Percentiles rank a stretch among this genome's conserved stretches.
Conservation (phyloP, 2,113 vertebrate genomes). For the Carlito syrichta region DNA sequence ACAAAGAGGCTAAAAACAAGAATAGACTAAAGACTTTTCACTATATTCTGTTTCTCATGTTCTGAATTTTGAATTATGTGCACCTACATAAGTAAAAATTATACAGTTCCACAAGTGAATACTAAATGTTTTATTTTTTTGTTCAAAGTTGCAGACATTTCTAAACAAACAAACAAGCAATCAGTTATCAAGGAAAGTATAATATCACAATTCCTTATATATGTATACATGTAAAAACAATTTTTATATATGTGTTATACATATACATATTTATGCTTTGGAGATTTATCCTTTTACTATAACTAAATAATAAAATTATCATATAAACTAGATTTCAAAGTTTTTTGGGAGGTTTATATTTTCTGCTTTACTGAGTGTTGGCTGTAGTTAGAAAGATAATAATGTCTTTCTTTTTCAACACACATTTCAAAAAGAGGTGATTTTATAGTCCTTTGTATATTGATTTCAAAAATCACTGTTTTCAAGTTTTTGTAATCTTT, state of each 20-base stretch:
- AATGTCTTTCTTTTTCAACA: background rate
- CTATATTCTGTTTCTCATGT: background rate
- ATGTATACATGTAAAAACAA: background rate
- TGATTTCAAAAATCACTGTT: background rate
- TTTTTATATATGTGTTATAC: background rate
- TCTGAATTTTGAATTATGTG: background rate
- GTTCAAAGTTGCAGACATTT: background rate
- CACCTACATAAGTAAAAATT: background rate
- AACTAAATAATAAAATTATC: slow-evolving; percentile 2
- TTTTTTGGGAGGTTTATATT: background rate
- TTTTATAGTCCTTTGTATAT: background rate
- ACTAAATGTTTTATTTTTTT: slow-evolving; percentile 58
- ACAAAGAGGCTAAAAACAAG: background rate
- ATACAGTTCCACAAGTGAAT: background rate
- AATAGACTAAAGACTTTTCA: background rate
- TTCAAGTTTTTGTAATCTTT: slow-evolving; percentile 26
- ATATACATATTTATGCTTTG: background rate
- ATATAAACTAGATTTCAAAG: background rate
- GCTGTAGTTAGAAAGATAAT: background rate
- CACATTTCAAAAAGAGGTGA: background rate
- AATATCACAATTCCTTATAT: background rate
- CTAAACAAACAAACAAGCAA: slow-evolving; percentile 14
- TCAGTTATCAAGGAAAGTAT: background rate
- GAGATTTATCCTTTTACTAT: background rate
- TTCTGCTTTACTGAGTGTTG: background rate